phyloP scores from a whole-genome alignment of 2,888 invertebrate genomes.

The Zelleria hepariella region DNA sequence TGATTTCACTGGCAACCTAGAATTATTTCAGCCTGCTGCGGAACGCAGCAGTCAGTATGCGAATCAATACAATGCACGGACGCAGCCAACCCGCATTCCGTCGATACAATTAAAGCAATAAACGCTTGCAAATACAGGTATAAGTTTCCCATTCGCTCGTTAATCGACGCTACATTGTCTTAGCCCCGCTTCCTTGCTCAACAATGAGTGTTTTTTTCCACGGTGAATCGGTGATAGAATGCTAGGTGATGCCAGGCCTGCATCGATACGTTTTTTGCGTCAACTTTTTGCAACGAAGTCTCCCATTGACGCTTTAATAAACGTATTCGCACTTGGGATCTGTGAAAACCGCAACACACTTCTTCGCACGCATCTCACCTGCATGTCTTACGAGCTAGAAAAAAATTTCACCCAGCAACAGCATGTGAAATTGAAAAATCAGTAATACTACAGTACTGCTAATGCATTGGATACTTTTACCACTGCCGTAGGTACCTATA shows the following conservation, averaged over 20 bases:
- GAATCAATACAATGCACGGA: slow-evolving; percentile 45
- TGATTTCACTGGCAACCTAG: slow-evolving; percentile 54
- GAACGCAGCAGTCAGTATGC: slow-evolving; percentile 46
- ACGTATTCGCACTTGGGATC: slow-evolving; percentile 21
- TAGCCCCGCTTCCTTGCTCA: slow-evolving; percentile 45
- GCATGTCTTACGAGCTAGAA: background rate
- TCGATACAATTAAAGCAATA: slow-evolving; percentile 64
- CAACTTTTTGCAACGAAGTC: slow-evolving; percentile 22
- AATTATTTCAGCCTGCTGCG: slow-evolving; percentile 49
- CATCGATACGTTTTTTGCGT: slow-evolving; percentile 35
- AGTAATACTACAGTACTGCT: too few species aligned
- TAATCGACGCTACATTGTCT: slow-evolving; percentile 62
- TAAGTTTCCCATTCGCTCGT: slow-evolving; percentile 55
- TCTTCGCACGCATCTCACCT: slow-evolving; percentile 35
- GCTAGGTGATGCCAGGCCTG: slow-evolving; percentile 43
- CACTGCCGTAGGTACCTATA: too few species aligned
- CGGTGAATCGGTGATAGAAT: slow-evolving; percentile 46
- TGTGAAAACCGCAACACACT: slow-evolving; percentile 51
- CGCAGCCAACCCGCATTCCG: slow-evolving; percentile 57
- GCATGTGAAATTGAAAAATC: slow-evolving; percentile 12
- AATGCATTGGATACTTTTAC: too few species aligned
- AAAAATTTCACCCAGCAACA: slow-evolving; percentile 19
- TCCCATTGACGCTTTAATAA: slow-evolving; percentile 1
- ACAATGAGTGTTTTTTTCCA: slow-evolving; percentile 54
- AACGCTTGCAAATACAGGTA: slow-evolving; percentile 45